Base-by-base conservation (phyloP, 2,888 invertebrate genomes). In the Lathronympha strigana region DNA sequence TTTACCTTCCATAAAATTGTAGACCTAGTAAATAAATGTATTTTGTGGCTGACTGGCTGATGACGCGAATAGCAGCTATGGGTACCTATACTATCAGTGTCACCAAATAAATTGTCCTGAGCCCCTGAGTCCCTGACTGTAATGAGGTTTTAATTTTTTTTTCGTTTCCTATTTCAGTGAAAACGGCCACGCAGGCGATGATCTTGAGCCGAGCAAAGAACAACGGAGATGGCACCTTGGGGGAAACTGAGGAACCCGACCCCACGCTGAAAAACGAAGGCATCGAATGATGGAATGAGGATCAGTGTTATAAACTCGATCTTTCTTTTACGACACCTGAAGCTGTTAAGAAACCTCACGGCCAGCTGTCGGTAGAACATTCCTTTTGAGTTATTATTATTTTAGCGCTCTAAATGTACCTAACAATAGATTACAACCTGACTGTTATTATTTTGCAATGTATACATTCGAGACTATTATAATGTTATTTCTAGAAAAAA, bases 171-270 rank as follows among this genome's bases (percentile, higher is more conserved):
- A 21, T 87, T 87, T 67, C 83, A 92, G 91, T 92, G 58, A 92
- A 92, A 83, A 82, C 86, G 1, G 91, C 88, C 0, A 83, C 89
- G 1, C 60, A 79, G 1, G 68, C 79, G 0, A 87, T 90, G 88
- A 84, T 92, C 40, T 62, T 70, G 11, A 87, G 80, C 53, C 77
- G 86, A 71, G 85, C 86, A 0, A 75, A 78, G 4, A 81, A 86
- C 15, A 79, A 78, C 36, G 91, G 91, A 0, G 91, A 92, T 36
- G 90, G 90, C 0, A 77, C 83, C 2, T 69, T 85, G 8, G 78
- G 75, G 0, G 77, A 82, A 23, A 53, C 67, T 0, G 86, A 87
- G 63, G 87, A 86, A 60, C 86, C 87, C 0, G 78, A 82, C 9
- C 83, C 84, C 0, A 69, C 68, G 67, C 69, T 13, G 68, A 69